These are phyloP conservation scores for Gryllus bimaculatus DNA, from an alignment of 1,140 invertebrate species.

Conservation along the genomic window DNA sequence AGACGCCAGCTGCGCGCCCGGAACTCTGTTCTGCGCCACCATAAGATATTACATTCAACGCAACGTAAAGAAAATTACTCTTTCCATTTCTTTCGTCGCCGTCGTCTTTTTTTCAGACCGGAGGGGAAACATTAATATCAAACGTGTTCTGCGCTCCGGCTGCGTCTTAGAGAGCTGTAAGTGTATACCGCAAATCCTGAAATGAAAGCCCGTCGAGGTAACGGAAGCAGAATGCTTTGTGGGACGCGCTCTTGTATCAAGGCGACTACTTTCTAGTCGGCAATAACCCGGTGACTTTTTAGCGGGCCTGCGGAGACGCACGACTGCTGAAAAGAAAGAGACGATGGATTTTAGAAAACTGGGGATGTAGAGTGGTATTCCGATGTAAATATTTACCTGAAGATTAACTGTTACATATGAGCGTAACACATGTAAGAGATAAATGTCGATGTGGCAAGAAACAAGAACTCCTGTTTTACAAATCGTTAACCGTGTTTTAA, in stretches of 20 bases:
- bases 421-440: too few species aligned
- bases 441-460: too few species aligned
- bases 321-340: too few species aligned
- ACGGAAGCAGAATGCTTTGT: background rate
- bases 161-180: background rate
- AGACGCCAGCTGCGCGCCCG: background rate
- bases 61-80: conserved; percentile 5
- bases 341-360: too few species aligned
- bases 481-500: too few species aligned
- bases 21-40: background rate
- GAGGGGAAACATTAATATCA: background rate
- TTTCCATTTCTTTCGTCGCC: background rate
- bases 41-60: conserved; percentile 1
- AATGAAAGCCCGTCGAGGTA: background rate
- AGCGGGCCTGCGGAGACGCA: too few species aligned
- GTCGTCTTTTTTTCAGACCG: background rate
- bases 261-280: background rate
- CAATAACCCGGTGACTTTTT: background rate
- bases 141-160: background rate
- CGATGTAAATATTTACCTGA: too few species aligned
- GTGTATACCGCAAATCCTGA: conserved; percentile 3
- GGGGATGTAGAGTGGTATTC: too few species aligned
- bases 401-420: too few species aligned
- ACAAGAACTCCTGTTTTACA: too few species aligned
- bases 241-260: background rate